phyloP scores from a whole-genome alignment of 2,797 vertebrate species.

The Ptychobarbus kaznakovi region DNA sequence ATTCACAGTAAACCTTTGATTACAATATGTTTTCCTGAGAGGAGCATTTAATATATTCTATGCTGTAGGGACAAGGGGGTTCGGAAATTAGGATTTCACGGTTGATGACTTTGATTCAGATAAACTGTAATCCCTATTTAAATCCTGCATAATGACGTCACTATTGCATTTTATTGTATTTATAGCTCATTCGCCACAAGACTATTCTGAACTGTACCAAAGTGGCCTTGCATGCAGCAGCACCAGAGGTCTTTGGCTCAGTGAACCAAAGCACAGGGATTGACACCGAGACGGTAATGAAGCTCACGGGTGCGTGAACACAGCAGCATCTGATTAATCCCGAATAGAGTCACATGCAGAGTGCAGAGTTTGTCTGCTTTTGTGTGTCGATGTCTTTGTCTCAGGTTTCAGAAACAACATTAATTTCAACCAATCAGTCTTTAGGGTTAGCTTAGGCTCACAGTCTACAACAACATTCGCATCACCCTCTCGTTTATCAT shows the following conservation, averaged over 20 bases:
- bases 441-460: background rate
- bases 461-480: background rate
- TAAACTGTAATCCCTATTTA: slow-evolving; percentile 41
- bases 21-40: slow-evolving; percentile 23
- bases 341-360: slow-evolving; percentile 66
- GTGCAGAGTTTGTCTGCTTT: slow-evolving; percentile 43
- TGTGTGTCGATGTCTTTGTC: background rate
- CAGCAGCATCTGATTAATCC: slow-evolving; percentile 69
- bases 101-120: slow-evolving; percentile 49
- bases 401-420: background rate
- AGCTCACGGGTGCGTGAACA: slow-evolving; percentile 73
- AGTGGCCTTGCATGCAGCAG: slow-evolving; percentile 22
- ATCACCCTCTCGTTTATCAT: background rate
- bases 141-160: slow-evolving; percentile 42
- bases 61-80: slow-evolving; percentile 31
- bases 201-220: slow-evolving; percentile 29
- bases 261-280: slow-evolving; percentile 62
- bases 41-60: slow-evolving; percentile 40
- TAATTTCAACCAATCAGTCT: background rate
- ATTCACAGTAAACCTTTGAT: slow-evolving; percentile 28
- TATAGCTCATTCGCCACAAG: slow-evolving; percentile 3
- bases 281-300: slow-evolving; percentile 68
- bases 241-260: slow-evolving; percentile 63
- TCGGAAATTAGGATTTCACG: slow-evolving; percentile 45
- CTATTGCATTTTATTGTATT: slow-evolving; percentile 39